phyloP scores from a whole-genome alignment of 2,113 vertebrate genomes.

The Boulengeromyrus knoepffleri region DNA sequence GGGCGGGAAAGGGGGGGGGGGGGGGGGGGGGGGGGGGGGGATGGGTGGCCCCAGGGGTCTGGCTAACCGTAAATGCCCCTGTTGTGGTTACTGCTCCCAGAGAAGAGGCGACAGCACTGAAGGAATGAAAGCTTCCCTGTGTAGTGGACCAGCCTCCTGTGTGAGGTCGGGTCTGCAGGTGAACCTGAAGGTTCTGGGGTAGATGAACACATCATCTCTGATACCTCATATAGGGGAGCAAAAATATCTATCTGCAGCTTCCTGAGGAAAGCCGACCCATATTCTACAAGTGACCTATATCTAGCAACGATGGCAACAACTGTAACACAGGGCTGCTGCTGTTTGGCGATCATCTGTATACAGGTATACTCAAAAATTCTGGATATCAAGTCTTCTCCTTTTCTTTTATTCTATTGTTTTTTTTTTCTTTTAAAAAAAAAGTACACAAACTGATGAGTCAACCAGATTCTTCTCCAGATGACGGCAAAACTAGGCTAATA shows the following conservation, averaged over 20 bases:
- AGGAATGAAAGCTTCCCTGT: not conserved
- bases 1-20: too few species aligned
- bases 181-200: not conserved
- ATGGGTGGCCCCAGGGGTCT: not conserved
- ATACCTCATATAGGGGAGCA: not conserved
- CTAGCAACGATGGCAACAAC: not conserved
- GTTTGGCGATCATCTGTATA: not conserved
- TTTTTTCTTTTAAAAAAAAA: not conserved
- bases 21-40: not conserved
- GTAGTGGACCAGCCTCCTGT: not conserved
- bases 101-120: not conserved
- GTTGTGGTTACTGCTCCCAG: not conserved
- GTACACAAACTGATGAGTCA: not conserved
- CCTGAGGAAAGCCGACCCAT: not conserved
- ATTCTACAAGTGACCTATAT: not conserved
- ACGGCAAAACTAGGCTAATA: not conserved
- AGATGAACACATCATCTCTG: not conserved
- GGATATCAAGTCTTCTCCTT: not conserved
- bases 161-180: not conserved
- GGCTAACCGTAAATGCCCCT: not conserved
- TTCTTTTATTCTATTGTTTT: not conserved
- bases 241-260: not conserved
- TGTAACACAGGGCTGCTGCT: not conserved
- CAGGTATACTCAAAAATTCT: not conserved
- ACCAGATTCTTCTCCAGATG: not conserved